Evolutionary conservation across 2,113 vertebrate species (phyloP), one percentile per base, ranked within the genome.

Genomic region (Chlorodrepanis virens): DNA sequence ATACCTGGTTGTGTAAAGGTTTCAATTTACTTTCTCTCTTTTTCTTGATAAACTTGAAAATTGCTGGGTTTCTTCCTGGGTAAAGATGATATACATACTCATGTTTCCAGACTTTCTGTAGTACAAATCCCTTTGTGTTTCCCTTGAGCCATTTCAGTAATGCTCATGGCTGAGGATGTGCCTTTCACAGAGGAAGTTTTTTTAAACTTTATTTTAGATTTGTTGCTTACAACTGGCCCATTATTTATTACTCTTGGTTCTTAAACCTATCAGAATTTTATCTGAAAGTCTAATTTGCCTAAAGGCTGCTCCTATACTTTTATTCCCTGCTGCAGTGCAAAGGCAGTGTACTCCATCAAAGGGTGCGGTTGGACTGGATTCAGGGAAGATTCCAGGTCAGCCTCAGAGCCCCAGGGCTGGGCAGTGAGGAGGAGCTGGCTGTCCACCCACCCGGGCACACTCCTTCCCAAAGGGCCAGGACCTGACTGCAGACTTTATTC

Each of bases 261-360:
- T 92, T 61, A 53, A 76, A 44, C 47, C 13, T 33, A 5, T 25
- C 22, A 23, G 5, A 12, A 49, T 70, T 92, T 83, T 24, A 29
- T 61, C 31, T 67, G 35, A 40, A 67, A 78, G 24, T 18, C 45
- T 65, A 8, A 25, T 37, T 70, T 86, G 9, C 15, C 27, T 18
- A 5, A 29, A 67, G 45, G 8, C 10, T 52, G 49, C 40, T 12
- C 6, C 50, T 35, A 3, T 24, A 1, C 3, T 74, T 60, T 31
- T 10, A 11, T 61, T 37, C 37, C 25, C 14, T 76, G 25, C 37
- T 19, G 27, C n/a, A 21, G 15, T 21, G 9, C 24, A 56, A n/a
- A 25, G 7, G 9, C 29, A 64, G 14, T 0, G 0, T 10, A 2
- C 12, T 31, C 47, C 49, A 0, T 10, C 18, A 49, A 27, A 39